Evolutionary conservation across 1,140 invertebrate species (phyloP).

Genomic region (Acyrthosiphon pisum): DNA sequence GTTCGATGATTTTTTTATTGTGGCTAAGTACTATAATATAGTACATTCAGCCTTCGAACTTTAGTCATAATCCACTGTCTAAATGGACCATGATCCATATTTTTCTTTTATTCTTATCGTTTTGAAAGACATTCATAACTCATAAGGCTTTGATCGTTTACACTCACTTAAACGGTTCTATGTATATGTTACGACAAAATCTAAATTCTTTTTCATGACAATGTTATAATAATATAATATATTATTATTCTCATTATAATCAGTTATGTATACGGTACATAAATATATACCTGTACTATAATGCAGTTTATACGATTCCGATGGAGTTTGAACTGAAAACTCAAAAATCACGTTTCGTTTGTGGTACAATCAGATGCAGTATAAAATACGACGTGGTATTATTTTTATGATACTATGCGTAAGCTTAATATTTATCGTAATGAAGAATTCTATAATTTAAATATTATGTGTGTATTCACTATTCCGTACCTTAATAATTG

Average conservation of each 20-base stretch:
- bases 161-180: not conserved
- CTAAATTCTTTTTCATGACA: not conserved
- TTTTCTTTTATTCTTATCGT: slow-evolving; percentile 3
- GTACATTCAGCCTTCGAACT: not conserved
- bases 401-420: not conserved
- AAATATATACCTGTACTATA: not conserved
- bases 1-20: not conserved
- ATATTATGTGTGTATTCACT: not conserved
- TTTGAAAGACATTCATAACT: not conserved
- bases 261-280: too few relatives aligned
- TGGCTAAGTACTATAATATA: not conserved
- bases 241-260: not conserved
- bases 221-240: not conserved
- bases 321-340: not conserved
- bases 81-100: not conserved
- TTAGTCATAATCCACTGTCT: not conserved
- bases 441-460: not conserved
- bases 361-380: not conserved
- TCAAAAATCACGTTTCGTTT: not conserved
- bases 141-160: not conserved
- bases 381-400: not conserved
- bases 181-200: not conserved
- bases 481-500: not conserved
- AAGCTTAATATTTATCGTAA: not conserved
- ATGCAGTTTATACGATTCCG: not conserved